phyloP scores from a whole-genome alignment of 1,140 invertebrate genomes.

The Holcopasites calliopsidis region DNA sequence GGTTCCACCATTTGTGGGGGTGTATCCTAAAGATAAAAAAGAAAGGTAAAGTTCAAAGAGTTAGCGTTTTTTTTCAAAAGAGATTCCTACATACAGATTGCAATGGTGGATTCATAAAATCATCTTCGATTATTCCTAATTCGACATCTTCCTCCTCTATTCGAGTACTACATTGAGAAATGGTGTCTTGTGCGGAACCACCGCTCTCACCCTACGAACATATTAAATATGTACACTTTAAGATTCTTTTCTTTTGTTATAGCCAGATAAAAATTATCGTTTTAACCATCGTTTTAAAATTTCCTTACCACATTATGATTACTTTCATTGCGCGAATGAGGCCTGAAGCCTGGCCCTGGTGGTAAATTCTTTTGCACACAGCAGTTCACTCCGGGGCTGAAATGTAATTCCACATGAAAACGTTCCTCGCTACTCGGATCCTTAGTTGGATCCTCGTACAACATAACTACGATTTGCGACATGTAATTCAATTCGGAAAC shows the following conservation, averaged over 20 bases:
- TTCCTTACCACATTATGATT: constrained; percentile 75
- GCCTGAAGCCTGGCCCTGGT: constrained; percentile 94
- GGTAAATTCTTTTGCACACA: constrained; percentile 96
- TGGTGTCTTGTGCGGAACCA: constrained; percentile 71
- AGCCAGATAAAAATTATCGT: background rate
- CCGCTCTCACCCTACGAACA: constrained; percentile 67
- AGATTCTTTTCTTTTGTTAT: background rate
- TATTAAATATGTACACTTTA: background rate
- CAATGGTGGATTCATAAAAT: constrained; percentile 56
- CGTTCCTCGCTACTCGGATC: constrained; percentile 93
- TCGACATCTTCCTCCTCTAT: constrained; percentile 84
- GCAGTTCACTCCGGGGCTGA: constrained; percentile 98
- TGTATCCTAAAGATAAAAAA: constrained; percentile 59
- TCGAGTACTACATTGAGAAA: constrained; percentile 79
- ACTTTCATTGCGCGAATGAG: constrained; percentile 91
- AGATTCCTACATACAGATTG: constrained; percentile 56
- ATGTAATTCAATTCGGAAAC: constrained; percentile 99
- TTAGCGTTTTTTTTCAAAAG: constrained; percentile 23
- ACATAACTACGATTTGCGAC: constrained; percentile 99
- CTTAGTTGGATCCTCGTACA: constrained; percentile 99
- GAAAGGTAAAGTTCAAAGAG: constrained; percentile 20
- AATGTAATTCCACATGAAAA: constrained; percentile 98
- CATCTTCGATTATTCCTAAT: constrained; percentile 71
- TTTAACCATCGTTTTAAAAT: background rate
- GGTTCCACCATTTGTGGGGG: constrained; percentile 70